phyloP scores from a whole-genome alignment of 1,140 invertebrate genomes.

The Eubasilissa regina region DNA sequence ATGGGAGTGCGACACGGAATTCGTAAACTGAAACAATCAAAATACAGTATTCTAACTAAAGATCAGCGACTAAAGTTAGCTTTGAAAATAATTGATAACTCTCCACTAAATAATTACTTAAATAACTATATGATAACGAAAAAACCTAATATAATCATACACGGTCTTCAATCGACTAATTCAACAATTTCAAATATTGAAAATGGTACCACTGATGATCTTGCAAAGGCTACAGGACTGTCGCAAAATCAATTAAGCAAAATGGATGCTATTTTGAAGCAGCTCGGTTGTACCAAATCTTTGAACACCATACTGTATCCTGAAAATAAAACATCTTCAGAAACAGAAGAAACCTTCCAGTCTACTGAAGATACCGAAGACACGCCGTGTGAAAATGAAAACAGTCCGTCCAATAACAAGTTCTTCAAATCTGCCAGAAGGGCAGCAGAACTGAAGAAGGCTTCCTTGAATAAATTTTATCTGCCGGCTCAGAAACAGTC shows the following conservation, averaged over 20 bases:
- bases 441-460: constrained; percentile 45
- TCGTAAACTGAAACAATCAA: constrained; percentile 71
- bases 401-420: constrained; percentile 54
- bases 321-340: neutral
- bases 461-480: constrained; percentile 20
- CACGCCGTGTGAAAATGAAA: neutral
- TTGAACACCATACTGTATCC: constrained; percentile 37
- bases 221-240: constrained; percentile 29
- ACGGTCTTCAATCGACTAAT: constrained; percentile 6
- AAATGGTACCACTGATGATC: neutral
- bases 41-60: constrained; percentile 49
- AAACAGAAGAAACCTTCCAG: neutral
- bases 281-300: constrained; percentile 19
- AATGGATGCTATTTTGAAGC: constrained; percentile 56
- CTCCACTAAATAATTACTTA: constrained; percentile 63
- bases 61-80: constrained; percentile 59
- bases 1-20: constrained; percentile 73
- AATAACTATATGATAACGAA: constrained; percentile 59
- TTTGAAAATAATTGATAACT: constrained; percentile 61
- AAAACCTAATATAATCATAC: constrained; percentile 33
- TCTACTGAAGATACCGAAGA: constrained; percentile 6
- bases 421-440: constrained; percentile 62
- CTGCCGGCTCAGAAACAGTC: constrained; percentile 55
- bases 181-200: constrained; percentile 12
- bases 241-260: constrained; percentile 49